These are phyloP conservation scores for Dreissena polymorpha DNA, from an alignment of 1,140 invertebrate species.

Conservation along the genomic window DNA sequence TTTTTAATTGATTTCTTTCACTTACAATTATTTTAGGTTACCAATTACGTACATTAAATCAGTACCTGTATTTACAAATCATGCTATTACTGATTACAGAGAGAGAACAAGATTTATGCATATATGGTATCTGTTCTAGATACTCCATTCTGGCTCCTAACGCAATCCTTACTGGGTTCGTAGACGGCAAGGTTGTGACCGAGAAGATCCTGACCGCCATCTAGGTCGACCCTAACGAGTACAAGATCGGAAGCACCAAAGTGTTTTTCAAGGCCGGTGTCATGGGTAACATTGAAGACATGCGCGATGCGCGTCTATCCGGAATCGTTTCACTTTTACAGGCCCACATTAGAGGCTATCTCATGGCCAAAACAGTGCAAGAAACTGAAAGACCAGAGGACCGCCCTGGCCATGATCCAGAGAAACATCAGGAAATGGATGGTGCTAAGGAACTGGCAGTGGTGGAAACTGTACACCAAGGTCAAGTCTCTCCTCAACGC, in stretches of 20 bases:
- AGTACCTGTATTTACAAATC: too few species aligned
- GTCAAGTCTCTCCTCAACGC: conserved; percentile 99
- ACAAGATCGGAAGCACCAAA: conserved; percentile 97
- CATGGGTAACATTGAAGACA: conserved; percentile 99
- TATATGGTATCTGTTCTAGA: conserved; percentile 81
- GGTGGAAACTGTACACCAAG: conserved; percentile 99
- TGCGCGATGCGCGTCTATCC: conserved; percentile 98
- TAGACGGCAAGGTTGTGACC: conserved; percentile 90
- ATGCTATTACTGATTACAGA: neutral
- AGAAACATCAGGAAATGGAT: conserved; percentile 99
- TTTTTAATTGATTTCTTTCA: neutral
- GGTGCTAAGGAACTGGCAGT: conserved; percentile 98
- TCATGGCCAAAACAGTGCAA: conserved; percentile 95
- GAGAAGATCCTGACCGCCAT: conserved; percentile 89
- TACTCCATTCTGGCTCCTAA: conserved; percentile 97
- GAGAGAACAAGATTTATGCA: neutral
- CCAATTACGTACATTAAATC: too few species aligned
- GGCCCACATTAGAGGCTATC: conserved; percentile 91
- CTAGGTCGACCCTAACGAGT: conserved; percentile 90
- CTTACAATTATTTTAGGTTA: too few species aligned
- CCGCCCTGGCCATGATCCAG: conserved; percentile 98
- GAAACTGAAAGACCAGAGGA: conserved; percentile 96
- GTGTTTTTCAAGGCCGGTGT: conserved; percentile 99
- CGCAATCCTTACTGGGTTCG: conserved; percentile 86
- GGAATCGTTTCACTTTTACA: conserved; percentile 99